A percentile compares a stretch with the other conserved stretches of the same genome.
These are phyloP conservation scores for Odontocolon sp. DNA, from an alignment of 2,888 invertebrate species.

Conservation along the genomic window DNA sequence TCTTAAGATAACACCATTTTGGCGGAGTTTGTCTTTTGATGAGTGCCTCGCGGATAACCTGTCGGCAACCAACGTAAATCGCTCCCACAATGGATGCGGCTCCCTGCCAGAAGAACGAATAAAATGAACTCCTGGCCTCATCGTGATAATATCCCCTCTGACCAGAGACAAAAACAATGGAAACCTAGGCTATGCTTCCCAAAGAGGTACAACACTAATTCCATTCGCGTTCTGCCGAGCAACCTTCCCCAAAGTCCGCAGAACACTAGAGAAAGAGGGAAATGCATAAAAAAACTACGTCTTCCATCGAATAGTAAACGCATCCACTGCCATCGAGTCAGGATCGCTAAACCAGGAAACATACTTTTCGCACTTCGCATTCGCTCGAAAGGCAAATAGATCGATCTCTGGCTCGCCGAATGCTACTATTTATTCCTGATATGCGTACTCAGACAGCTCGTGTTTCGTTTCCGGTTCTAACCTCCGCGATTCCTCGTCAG, in stretches of 20 bases:
- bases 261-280: conserved; percentile 2
- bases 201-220: conserved; percentile 2
- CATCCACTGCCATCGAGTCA: conserved; percentile 1
- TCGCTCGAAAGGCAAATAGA: conserved; percentile 6
- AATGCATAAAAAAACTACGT: conserved; percentile 20
- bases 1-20: background rate
- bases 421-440: background rate
- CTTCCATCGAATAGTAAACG: conserved; percentile 25
- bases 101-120: conserved; percentile 24
- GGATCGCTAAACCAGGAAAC: background rate
- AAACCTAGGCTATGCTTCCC: conserved; percentile 27
- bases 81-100: conserved; percentile 26
- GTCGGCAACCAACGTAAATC: conserved; percentile 39
- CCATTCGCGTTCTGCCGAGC: background rate
- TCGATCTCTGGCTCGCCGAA: background rate
- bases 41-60: conserved; percentile 31
- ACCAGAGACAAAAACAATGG: conserved; percentile 16
- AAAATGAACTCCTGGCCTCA: conserved; percentile 9
- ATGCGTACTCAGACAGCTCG: background rate
- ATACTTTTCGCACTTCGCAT: background rate
- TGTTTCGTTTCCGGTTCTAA: background rate
- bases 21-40: conserved; percentile 26
- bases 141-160: background rate
- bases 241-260: conserved; percentile 5
- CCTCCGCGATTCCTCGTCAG: conserved; percentile 23